Conservation (phyloP, 2,797 vertebrate species). For the Mormyrops boulengeri region DNA sequence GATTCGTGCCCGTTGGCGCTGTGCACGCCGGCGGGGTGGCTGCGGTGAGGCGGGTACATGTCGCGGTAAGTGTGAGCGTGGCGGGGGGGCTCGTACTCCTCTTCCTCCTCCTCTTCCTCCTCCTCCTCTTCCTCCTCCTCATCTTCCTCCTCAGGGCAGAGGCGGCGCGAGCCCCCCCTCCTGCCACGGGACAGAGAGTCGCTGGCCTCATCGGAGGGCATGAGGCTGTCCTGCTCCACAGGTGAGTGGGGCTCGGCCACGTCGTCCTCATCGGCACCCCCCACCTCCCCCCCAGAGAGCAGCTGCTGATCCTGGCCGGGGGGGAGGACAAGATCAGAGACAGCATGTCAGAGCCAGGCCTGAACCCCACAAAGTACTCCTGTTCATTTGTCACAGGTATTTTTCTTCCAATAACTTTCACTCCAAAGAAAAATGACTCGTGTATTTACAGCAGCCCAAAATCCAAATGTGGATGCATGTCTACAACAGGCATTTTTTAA, state of each 20-base stretch:
- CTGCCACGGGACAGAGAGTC: conserved; percentile 76
- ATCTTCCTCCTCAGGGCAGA: conserved; percentile 60
- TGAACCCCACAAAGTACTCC: not conserved
- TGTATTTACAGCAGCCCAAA: not conserved
- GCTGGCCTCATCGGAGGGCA: conserved; percentile 87
- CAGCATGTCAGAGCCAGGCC: not conserved
- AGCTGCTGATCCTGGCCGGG: conserved; percentile 74
- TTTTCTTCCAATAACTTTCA: not conserved
- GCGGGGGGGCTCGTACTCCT: conserved; percentile 56
- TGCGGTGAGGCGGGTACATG: conserved; percentile 78
- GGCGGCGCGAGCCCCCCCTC: conserved; percentile 70
- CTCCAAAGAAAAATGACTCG: conserved; percentile 35
- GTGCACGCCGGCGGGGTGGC: conserved; percentile 70
- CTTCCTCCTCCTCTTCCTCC: conserved; percentile 52
- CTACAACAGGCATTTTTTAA: not conserved
- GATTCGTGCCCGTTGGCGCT: conserved; percentile 80
- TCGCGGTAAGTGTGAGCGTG: conserved; percentile 74
- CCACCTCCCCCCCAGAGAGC: conserved; percentile 52
- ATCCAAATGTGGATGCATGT: not conserved
- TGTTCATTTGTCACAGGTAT: not conserved
- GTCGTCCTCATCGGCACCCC: conserved; percentile 57
- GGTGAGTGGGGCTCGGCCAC: conserved; percentile 73
- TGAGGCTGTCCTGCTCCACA: conserved; percentile 87
- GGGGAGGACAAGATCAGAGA: not conserved
- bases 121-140: conserved; percentile 42